Base-by-base conservation (phyloP, 2,888 invertebrate species). In the Aplocera efformata region DNA sequence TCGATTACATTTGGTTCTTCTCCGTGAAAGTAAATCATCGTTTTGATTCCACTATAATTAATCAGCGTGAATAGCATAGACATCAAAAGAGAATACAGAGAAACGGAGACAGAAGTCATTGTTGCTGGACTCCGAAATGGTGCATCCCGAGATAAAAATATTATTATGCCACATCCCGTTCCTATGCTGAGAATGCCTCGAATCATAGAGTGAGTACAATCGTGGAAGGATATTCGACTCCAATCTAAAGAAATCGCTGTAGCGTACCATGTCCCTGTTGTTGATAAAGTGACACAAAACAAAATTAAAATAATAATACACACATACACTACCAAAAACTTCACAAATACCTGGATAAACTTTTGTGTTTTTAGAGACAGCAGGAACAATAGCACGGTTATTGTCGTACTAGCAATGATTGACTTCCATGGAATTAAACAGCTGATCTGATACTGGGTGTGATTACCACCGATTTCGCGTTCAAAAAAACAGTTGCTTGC, bases 1-100 rank as follows among this genome's bases (percentile, higher is more conserved):
- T 84, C 84, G 27, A 82, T 56, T 6, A 83, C 60, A 37, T 75
- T 76, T 56, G 74, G 70, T 53, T 83, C 79, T 60, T 80, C 75
- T 0, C 82, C 83, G 33, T 85, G 85, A 48, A 70, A 84, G 48
- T 76, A 85, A 10, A 81, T 75, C 75, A 86, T 79, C 2, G 73
- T 72, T 63, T 79, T 80, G 8, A 84, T 68, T 7, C 79, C 83
- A 38, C 72, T 75, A 46, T 70, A 83, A 3, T 69, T 52, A 39
- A 83, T 71, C 8, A 83, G 59, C 10, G 71, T 57, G 6, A 74
- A 59, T 44, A 76, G 56, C 7, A 73, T 24, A 21, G 70, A 60
- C 13, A 72, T 36, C 42, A 74, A 69, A 26, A 70, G 35, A 6
- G 79, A 64, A 53, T 72, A 68, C 35, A 79, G 56, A 13, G 77